Evolutionary conservation across 2,113 vertebrate species (phyloP), one percentile per base, ranked within the genome.

Genomic region (Fregetta grallaria): DNA sequence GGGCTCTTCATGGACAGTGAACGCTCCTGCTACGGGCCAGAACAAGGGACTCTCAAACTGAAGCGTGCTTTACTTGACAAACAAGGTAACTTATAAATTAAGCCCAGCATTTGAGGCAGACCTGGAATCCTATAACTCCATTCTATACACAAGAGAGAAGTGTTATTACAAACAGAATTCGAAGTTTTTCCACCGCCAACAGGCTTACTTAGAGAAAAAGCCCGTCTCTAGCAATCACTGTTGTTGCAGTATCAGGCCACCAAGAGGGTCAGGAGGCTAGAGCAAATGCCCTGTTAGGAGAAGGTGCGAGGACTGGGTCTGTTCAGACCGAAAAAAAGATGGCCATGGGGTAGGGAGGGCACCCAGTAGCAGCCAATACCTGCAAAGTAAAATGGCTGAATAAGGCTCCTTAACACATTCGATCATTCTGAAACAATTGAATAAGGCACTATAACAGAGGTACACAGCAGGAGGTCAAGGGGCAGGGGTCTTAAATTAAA

Each of bases 171-270:
- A 53, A 67, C n/a, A 40, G 8, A 58, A 44, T 18, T 71, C 11
- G 7, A 75, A 50, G 6, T 32, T 50, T 8, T 13, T 40, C 3
- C 10, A 38, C 11, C 12, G 1, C 1, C 30, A 27, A 18, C 1
- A 47, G 10, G 25, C 29, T 85, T 52, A 38, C 20, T 36, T 38
- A 21, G 20, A 27, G n/a, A 45, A 80, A 73, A 74, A 56, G 13
- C 10, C 27, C 26, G 25, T 52, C 23, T 88, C 53, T 44, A 88
- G 21, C 26, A 72, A 40, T 23, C 7, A 17, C 13, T 13, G 5
- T 29, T 56, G 26, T 23, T 77, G 45, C 13, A 50, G 17, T 34
- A 36, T 29, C 25, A 34, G 72, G 27, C 30, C 40, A 65, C 36
- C 11, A 61, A 59, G 23, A 55, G 16, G 4, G 6, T 52, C 62